These are phyloP conservation scores for Calliopsis andreniformis DNA, from an alignment of 1,140 invertebrate species.

Conservation along the genomic window DNA sequence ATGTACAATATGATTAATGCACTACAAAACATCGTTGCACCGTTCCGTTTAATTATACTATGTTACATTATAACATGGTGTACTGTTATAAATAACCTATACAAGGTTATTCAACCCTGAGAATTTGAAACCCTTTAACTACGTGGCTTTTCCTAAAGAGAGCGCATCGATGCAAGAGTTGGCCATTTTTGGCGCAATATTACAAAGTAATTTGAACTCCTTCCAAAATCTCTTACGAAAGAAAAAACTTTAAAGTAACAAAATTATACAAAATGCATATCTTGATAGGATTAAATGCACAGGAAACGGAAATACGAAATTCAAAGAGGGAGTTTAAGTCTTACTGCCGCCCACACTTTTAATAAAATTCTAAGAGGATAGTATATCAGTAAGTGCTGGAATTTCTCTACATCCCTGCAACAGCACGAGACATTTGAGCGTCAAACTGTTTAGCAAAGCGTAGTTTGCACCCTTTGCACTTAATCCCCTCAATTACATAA, in stretches of 20 bases:
- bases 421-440: neutral
- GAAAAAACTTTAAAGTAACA: too few relatives aligned
- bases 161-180: neutral
- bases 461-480: constrained; percentile 27
- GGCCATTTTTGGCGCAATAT: neutral
- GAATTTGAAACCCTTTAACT: neutral
- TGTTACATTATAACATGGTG: neutral
- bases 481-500: constrained; percentile 40
- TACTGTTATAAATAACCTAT: constrained; percentile 2
- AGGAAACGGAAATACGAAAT: neutral
- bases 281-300: constrained; percentile 17
- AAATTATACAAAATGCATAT: neutral
- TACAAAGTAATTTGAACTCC: neutral
- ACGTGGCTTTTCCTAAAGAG: neutral
- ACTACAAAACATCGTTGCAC: neutral
- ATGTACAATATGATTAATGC: neutral
- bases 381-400: neutral
- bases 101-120: neutral
- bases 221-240: too few relatives aligned
- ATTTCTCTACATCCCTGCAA: too few relatives aligned
- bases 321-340: too few relatives aligned
- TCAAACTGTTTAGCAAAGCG: neutral
- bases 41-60: neutral
- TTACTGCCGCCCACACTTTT: too few relatives aligned
- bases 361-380: neutral